Conservation (phyloP, 2,113 vertebrate species). For the Kryptolebias marmoratus region DNA sequence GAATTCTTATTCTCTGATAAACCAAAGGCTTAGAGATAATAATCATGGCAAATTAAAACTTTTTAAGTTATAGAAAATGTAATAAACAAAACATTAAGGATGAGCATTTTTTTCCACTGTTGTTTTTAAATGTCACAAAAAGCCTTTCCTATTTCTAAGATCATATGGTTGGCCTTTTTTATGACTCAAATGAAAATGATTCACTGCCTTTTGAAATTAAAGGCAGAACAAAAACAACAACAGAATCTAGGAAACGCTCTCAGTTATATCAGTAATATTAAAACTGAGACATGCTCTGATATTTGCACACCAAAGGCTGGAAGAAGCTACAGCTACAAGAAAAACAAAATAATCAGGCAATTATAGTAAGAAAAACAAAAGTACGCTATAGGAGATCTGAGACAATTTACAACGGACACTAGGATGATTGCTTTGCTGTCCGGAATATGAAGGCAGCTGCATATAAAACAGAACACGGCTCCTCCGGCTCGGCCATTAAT, state of each 20-base stretch:
- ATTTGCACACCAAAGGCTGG: neutral
- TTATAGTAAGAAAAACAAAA: neutral
- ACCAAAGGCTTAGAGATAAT: too few species aligned
- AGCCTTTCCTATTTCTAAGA: neutral
- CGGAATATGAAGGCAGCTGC: constrained; percentile 22
- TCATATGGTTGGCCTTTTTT: neutral
- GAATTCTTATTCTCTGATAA: too few species aligned
- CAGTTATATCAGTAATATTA: neutral
- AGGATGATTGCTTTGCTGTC: neutral
- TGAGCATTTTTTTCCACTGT: too few species aligned
- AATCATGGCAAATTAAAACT: too few species aligned
- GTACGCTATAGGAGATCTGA: neutral
- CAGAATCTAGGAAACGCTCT: neutral
- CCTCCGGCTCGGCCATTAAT: constrained; percentile 25
- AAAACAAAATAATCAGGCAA: neutral
- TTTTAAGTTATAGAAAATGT: too few species aligned
- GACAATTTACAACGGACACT: neutral
- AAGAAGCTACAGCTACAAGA: neutral
- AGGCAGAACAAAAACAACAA: neutral
- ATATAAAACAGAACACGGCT: constrained; percentile 16
- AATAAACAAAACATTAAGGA: too few species aligned
- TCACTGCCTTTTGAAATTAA: neutral
- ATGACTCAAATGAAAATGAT: neutral
- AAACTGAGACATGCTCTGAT: neutral
- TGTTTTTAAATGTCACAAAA: too few species aligned